Percentiles rank a stretch among this genome's conserved stretches.
Evolutionary conservation across 2,113 vertebrate species (phyloP).

Genomic region (Callorhinus ursinus): DNA sequence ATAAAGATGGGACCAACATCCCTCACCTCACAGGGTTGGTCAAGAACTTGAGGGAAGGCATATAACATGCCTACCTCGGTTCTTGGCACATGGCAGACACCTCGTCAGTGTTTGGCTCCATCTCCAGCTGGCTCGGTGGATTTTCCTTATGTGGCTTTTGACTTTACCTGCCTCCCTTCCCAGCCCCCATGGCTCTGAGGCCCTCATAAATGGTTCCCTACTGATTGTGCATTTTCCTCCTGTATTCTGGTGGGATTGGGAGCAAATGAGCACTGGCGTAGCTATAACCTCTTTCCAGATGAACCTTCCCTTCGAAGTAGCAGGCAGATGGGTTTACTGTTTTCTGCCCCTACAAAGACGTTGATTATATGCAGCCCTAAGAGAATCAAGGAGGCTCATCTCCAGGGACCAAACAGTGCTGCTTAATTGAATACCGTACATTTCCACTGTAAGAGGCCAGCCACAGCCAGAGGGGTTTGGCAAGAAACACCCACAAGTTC

Average conservation of each 20-base stretch:
- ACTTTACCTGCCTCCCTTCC: not conserved
- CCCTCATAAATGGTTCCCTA: not conserved
- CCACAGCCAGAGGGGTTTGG: not conserved
- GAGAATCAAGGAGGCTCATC: conserved; percentile 1
- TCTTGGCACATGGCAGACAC: not conserved
- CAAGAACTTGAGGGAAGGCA: not conserved
- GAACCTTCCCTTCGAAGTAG: conserved; percentile 48
- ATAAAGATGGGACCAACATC: not conserved
- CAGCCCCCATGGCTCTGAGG: not conserved
- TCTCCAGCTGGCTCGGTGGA: not conserved
- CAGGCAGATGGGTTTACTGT: conserved; percentile 30
- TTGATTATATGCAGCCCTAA: not conserved
- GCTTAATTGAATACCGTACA: not conserved
- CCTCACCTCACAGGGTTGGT: not conserved
- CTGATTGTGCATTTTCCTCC: not conserved
- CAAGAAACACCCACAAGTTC: not conserved
- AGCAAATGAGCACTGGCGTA: conserved; percentile 18
- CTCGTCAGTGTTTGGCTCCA: not conserved
- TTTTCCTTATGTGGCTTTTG: conserved; percentile 48
- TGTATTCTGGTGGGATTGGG: not conserved
- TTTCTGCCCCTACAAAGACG: conserved; percentile 30
- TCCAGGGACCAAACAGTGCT: not conserved
- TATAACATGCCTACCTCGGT: not conserved
- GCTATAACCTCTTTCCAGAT: not conserved
- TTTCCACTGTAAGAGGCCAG: not conserved